phyloP scores from a whole-genome alignment of 92 coral and sea anemone species.

The Virgularia gustaviana region DNA sequence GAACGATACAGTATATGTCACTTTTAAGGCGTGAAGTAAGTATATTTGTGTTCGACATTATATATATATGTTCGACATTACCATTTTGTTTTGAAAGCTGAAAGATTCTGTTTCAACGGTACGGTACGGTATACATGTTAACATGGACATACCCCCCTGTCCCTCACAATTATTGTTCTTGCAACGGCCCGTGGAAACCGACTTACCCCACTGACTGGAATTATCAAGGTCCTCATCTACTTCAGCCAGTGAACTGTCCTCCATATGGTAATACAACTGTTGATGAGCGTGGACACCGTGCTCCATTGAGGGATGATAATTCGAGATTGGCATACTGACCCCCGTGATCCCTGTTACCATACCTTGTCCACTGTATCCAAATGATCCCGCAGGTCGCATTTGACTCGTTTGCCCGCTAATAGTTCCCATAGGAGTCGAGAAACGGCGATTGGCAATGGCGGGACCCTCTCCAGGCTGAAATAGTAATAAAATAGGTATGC shows the following conservation, averaged over 20 bases:
- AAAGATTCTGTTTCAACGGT: too few relatives aligned
- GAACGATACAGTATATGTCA: too few relatives aligned
- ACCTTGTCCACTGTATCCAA: conserved; percentile 40
- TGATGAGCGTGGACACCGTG: conserved; percentile 28
- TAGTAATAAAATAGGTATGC: too few relatives aligned
- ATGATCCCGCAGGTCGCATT: conserved; percentile 59
- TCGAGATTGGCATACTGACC: conserved; percentile 80
- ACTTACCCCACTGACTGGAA: conserved; percentile 13
- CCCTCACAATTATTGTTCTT: background rate
- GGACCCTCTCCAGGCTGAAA: too few relatives aligned
- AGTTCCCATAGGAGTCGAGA: conserved; percentile 73
- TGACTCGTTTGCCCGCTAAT: conserved; percentile 42
- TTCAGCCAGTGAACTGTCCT: conserved; percentile 18
- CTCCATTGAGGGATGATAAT: conserved; percentile 67
- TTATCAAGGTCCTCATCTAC: conserved; percentile 24
- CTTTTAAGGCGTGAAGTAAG: too few relatives aligned
- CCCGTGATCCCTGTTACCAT: conserved; percentile 66
- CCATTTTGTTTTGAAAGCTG: background rate
- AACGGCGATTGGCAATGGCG: conserved; percentile 55
- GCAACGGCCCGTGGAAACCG: background rate
- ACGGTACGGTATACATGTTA: too few relatives aligned
- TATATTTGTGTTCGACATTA: too few relatives aligned
- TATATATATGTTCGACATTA: too few relatives aligned
- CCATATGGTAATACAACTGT: conserved; percentile 39
- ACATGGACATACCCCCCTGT: too few relatives aligned